phyloP scores from a whole-genome alignment of 2,888 invertebrate species.

The Sphaerophoria taeniata region DNA sequence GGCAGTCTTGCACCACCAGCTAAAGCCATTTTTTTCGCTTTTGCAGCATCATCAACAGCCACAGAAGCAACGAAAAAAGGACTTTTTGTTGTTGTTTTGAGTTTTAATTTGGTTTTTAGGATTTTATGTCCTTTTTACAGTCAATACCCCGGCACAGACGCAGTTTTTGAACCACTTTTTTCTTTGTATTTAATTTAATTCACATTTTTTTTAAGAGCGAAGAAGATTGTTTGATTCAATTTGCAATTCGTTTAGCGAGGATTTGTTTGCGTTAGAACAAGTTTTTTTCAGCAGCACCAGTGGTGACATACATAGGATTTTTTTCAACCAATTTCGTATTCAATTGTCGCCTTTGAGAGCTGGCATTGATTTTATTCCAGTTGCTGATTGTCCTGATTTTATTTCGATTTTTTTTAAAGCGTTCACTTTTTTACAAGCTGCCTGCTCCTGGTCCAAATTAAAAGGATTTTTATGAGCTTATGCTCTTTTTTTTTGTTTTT shows the following conservation, averaged over 20 bases:
- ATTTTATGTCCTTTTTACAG: constrained; percentile 24
- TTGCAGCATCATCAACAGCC: neutral
- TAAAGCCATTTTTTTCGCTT: constrained; percentile 1
- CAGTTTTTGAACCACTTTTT: neutral
- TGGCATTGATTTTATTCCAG: neutral
- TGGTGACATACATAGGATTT: constrained; percentile 66
- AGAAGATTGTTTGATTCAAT: constrained; percentile 62
- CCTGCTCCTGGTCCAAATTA: constrained; percentile 37
- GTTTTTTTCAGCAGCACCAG: neutral
- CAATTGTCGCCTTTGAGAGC: constrained; percentile 63
- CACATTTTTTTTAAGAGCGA: constrained; percentile 44
- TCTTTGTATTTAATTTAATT: constrained; percentile 32
- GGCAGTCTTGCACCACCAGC: constrained; percentile 5
- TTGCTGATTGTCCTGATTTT: constrained; percentile 1
- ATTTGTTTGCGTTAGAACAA: constrained; percentile 30
- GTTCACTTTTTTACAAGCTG: constrained; percentile 3
- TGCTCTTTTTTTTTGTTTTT: constrained; percentile 9
- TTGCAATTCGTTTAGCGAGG: constrained; percentile 58
- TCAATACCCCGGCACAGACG: neutral
- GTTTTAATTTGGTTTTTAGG: constrained; percentile 54
- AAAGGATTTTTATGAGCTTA: constrained; percentile 45
- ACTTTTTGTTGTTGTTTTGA: constrained; percentile 25
- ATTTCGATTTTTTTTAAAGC: constrained; percentile 35
- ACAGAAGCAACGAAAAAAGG: neutral
- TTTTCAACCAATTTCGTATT: constrained; percentile 57